Evolutionary conservation across 1,140 invertebrate species (phyloP), one percentile per base, ranked within the genome.

Genomic region (Bathynomus jamesi): DNA sequence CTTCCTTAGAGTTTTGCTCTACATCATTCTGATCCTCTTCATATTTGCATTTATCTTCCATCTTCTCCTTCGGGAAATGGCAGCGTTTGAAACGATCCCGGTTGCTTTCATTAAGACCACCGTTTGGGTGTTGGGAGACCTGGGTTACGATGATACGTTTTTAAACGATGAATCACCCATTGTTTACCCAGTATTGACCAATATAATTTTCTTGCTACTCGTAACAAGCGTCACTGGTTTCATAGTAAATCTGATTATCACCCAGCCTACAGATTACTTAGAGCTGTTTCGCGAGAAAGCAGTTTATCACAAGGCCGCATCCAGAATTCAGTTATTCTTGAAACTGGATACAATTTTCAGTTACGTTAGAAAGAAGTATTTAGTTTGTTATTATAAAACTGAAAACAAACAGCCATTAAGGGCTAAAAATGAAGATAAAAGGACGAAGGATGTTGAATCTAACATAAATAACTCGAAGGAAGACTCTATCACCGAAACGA

Each of bases 131-230:
- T 64, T 76, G 2, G 71, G 72, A 25, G 75, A 76, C 27, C 28
- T 76, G 8, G 75, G 21, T 25, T 76, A 76, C 62, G 75, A 76
- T 31, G 72, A 73, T 31, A 76, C 71, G 46, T 76, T 76, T 28
- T 31, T 76, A 28, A 65, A 66, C 28, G 25, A 69, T 8, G 31
- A 76, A 29, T n/a, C 21, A 11, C 74, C 71, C 5, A 32, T 76
- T 8, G 4, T 25, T 3, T 73, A 73, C 65, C 71, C 72, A 10
- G 24, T 61, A 5, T 40, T 69, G 31, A 31, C 70, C 21, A 76
- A 76, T 46, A 27, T 67, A 40, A 24, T 76, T 8, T 76, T 76
- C 64, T 65, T 76, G 17, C 30, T 76, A 28, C 72, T 76, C 67
- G 71, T 76, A 5, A 73, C 72, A 17, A 71, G 53, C 28, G 69